Evolutionary conservation across 1,140 invertebrate genomes (phyloP), one percentile per base, ranked within the genome.

Genomic region (Stegodyphus mimosarum): DNA sequence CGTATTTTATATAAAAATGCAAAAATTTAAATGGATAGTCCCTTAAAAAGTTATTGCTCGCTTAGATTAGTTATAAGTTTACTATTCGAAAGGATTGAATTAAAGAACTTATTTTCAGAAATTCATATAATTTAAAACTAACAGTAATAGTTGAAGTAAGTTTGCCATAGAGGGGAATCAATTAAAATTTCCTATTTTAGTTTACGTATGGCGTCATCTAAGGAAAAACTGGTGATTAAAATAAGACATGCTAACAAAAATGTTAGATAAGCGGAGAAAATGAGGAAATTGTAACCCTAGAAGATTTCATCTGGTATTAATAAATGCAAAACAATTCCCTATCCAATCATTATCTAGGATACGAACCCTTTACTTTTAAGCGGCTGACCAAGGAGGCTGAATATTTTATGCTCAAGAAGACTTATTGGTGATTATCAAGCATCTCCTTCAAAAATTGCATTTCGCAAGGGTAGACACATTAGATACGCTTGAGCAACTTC

Each of bases 401-500:
- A 69, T 70, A 79, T 79, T 79, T 70, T 69, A 64, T 79, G 52
- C 77, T 79, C 48, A 64, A 52, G 7, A 53, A 74, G 48, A n/a
- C 77, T 53, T 70, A 70, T 70, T 69, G 77, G 51, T 64, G 77
- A 79, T 79, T 79, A 79, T 79, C n/a, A 64, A 17, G 10, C 64
- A 9, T n/a, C 64, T 17, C 17, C 70, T 50, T 67, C 49, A 50
- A 33, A 71, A 81, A 81, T 72, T 63, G 63, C 69, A 18, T 79
- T 70, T 64, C 52, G 51, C 67, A 7, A 60, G 9, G 1, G 9
- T 15, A 67, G 64, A 55, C 71, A 83, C 55, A 33, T 83, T 83
- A 83, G 33, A 55, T 51, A 83, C 80, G 71, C 80, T 73, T 49
- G 70, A 74, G 71, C 74, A 83, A 74, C 74, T 83, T 83, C 71